Evolutionary conservation across 2,888 invertebrate genomes (phyloP).

Genomic region (Epinotia bilunana): DNA sequence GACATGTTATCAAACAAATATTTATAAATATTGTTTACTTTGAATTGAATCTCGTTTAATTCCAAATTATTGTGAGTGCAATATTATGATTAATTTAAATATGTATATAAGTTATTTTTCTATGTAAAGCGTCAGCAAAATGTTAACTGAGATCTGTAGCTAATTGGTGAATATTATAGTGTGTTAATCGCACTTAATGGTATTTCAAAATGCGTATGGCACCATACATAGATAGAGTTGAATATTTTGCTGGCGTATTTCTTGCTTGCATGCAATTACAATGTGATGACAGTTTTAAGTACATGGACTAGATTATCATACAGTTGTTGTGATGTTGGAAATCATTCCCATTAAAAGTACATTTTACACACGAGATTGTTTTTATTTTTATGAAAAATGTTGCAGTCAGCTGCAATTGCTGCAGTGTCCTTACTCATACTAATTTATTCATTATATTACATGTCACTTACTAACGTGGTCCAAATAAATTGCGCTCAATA

Average conservation of each 20-base stretch:
- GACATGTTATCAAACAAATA: conserved; percentile 44
- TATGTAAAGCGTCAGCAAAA: conserved; percentile 27
- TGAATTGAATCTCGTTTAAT: conserved; percentile 41
- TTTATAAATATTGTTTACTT: conserved; percentile 12
- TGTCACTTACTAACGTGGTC: background rate
- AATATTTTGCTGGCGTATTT: conserved; percentile 44
- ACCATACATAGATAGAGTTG: conserved; percentile 38
- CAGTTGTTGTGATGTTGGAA: conserved; percentile 75
- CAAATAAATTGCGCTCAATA: background rate
- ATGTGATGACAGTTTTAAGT: conserved; percentile 63
- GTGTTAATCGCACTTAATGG: too few species aligned
- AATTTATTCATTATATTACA: too few species aligned
- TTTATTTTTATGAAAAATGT: conserved; percentile 55
- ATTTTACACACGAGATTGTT: conserved; percentile 70
- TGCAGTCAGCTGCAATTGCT: background rate
- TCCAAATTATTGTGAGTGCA: conserved; percentile 45
- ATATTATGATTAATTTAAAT: conserved; percentile 33
- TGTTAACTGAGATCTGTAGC: background rate
- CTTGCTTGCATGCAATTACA: conserved; percentile 47
- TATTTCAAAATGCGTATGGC: background rate
- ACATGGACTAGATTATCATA: conserved; percentile 55
- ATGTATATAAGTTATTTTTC: conserved; percentile 13
- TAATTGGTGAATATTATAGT: background rate
- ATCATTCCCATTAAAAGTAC: conserved; percentile 81
- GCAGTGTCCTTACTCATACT: background rate